These are phyloP conservation scores for Heliornis fulica DNA, from an alignment of 2,113 vertebrate genomes.

Conservation along the genomic window DNA sequence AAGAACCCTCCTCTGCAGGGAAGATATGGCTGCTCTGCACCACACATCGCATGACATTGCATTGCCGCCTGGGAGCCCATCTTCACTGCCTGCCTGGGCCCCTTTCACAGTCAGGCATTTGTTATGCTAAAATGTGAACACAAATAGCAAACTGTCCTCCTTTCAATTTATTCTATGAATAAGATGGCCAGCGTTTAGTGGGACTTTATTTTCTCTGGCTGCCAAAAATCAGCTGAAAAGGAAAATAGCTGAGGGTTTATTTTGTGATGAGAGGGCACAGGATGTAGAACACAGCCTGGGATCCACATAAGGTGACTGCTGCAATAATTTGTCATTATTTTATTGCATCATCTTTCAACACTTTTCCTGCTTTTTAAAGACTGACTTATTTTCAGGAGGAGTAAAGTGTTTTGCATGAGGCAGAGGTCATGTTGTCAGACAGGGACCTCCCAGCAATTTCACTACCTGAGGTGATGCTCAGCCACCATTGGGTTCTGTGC, in stretches of 20 bases:
- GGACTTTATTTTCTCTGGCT: neutral
- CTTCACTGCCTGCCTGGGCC: neutral
- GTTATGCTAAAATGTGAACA: neutral
- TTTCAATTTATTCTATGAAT: neutral
- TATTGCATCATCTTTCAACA: neutral
- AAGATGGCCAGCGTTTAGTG: neutral
- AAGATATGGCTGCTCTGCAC: neutral
- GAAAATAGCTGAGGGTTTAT: neutral
- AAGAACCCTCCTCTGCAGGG: neutral
- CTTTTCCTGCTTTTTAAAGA: neutral
- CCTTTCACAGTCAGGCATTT: neutral
- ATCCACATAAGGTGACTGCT: neutral
- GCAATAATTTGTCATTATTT: neutral
- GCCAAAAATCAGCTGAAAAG: neutral
- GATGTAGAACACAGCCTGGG: neutral
- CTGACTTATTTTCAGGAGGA: neutral
- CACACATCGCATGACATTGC: accelerated
- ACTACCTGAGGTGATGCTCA: neutral
- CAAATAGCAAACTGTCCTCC: neutral
- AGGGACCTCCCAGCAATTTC: neutral
- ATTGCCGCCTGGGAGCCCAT: neutral
- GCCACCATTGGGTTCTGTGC: neutral
- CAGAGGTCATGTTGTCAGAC: neutral
- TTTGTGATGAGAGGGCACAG: accelerated
- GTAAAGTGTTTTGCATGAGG: neutral